Conservation (phyloP, 2,797 vertebrate species). For the Streptopelia turtur region DNA sequence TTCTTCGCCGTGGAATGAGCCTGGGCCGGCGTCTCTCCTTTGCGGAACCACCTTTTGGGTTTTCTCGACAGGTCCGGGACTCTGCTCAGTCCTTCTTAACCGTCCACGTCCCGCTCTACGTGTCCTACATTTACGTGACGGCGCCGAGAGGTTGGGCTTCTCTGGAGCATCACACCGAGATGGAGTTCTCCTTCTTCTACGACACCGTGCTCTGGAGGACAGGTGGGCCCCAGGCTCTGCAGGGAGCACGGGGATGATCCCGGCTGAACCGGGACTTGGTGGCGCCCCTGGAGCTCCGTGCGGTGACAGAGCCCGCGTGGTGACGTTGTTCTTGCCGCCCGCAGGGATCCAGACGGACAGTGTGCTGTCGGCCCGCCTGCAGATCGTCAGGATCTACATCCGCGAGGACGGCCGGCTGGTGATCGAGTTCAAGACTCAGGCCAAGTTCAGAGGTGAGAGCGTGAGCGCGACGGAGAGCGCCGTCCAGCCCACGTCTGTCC, state of each 20-base stretch:
- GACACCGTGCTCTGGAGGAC: conserved; percentile 98
- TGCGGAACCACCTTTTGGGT: not conserved
- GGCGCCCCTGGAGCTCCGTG: not conserved
- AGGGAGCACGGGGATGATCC: rapidly evolving
- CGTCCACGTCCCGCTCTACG: conserved; percentile 93
- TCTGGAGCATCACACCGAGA: conserved; percentile 97
- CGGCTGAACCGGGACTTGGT: not conserved
- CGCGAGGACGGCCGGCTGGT: conserved; percentile 95
- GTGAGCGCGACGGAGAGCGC: not conserved
- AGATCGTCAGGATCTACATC: conserved; percentile 98
- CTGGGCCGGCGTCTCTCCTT: not conserved
- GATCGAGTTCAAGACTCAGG: conserved; percentile 97
- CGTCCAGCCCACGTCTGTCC: too few species aligned
- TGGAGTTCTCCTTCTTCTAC: conserved; percentile 99
- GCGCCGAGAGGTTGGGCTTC: conserved; percentile 96
- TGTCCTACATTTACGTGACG: conserved; percentile 97
- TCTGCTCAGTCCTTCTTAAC: conserved; percentile 98
- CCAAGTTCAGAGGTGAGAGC: conserved; percentile 93
- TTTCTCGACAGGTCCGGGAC: conserved; percentile 88
- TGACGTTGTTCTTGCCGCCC: not conserved
- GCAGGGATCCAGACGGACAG: conserved; percentile 98
- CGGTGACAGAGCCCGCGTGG: not conserved
- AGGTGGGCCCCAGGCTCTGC: conserved; percentile 73
- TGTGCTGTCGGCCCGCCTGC: conserved; percentile 93
- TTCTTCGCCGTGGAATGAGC: too few species aligned